These are phyloP conservation scores for Gymnocypris eckloni DNA, from an alignment of 2,797 vertebrate genomes.

Conservation along the genomic window DNA sequence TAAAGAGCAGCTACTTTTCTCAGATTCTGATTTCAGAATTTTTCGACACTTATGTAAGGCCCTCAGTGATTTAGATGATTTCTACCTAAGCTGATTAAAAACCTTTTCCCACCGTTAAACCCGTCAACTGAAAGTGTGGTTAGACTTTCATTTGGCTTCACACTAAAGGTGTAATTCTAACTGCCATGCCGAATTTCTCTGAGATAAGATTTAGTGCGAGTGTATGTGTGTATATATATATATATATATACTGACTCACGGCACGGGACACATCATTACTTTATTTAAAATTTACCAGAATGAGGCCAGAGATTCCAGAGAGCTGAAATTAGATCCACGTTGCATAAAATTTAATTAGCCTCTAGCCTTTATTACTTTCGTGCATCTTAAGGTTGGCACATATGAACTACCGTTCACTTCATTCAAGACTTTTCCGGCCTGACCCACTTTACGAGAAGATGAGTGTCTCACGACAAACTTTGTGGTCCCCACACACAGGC, in stretches of 20 bases:
- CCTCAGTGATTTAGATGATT: conserved; percentile 11
- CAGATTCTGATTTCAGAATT: not conserved
- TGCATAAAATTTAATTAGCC: conserved; percentile 44
- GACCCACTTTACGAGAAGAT: conserved; percentile 26
- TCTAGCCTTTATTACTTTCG: conserved; percentile 43
- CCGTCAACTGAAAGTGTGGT: not conserved
- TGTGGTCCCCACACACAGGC: not conserved
- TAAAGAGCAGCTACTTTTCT: not conserved
- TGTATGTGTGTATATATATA: not conserved
- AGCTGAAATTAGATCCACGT: conserved; percentile 35
- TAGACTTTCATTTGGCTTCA: not conserved
- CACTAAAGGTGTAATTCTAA: not conserved
- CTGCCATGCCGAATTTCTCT: not conserved
- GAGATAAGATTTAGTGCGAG: not conserved
- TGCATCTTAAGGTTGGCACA: conserved; percentile 12
- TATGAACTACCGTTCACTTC: conserved; percentile 23
- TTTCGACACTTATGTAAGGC: not conserved
- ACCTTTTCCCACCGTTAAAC: not conserved
- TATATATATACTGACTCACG: not conserved
- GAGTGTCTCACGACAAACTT: conserved; percentile 13
- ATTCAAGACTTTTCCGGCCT: conserved; percentile 24
- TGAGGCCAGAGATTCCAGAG: conserved; percentile 11
- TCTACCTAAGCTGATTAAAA: conserved; percentile 33
- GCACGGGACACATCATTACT: not conserved
- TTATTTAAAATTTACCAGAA: conserved; percentile 34